These are phyloP conservation scores for Tenodera sinensis DNA, from an alignment of 2,888 invertebrate species.

Conservation along the genomic window DNA sequence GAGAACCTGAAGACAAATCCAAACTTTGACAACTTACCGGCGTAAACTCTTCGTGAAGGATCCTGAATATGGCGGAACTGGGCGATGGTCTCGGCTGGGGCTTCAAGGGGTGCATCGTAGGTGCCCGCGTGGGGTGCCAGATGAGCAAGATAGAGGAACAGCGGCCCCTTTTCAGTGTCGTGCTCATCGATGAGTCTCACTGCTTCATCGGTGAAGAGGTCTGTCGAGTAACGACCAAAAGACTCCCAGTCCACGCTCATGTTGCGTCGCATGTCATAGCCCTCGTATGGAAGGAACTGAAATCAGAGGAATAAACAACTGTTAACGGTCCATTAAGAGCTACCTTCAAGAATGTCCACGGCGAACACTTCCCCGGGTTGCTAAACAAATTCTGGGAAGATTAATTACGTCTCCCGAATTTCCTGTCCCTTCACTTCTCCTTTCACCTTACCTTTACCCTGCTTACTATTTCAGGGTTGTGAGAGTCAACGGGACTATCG, in stretches of 20 bases:
- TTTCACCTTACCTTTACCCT: too few species aligned
- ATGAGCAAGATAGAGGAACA: conserved; percentile 54
- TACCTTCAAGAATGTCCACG: neutral
- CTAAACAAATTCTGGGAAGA: too few species aligned
- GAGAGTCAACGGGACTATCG: too few species aligned
- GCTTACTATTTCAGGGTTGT: too few species aligned
- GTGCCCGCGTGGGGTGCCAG: conserved; percentile 53
- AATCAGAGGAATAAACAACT: conserved; percentile 27
- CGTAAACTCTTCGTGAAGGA: conserved; percentile 63
- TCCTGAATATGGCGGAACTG: conserved; percentile 67
- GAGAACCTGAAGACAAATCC: too few species aligned
- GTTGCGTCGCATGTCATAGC: conserved; percentile 62
- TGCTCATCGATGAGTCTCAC: conserved; percentile 60
- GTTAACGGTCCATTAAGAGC: neutral
- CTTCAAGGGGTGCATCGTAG: conserved; percentile 46
- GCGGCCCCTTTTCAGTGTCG: conserved; percentile 46
- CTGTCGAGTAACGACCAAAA: conserved; percentile 60
- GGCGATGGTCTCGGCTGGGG: conserved; percentile 58
- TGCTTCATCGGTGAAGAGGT: conserved; percentile 64
- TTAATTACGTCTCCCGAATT: too few species aligned
- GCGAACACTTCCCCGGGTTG: too few species aligned
- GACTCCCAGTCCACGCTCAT: conserved; percentile 53
- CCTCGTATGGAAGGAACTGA: conserved; percentile 45
- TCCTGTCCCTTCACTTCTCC: too few species aligned
- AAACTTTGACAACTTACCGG: conserved; percentile 53